Evolutionary conservation across 2,888 invertebrate species (phyloP).

Genomic region (Gibbula magus): DNA sequence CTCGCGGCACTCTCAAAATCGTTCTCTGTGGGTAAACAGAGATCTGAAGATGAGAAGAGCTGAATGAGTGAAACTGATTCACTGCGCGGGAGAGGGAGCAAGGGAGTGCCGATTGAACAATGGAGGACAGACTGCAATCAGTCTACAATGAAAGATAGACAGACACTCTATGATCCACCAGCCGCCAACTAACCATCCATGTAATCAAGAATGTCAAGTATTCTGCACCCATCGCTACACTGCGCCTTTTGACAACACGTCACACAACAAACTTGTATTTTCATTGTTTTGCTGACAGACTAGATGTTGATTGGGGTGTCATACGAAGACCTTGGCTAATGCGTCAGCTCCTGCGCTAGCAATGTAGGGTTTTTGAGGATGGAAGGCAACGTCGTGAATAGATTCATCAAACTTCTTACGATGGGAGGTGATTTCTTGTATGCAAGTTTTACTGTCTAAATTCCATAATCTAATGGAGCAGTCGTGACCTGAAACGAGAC

Average conservation of each 20-base stretch:
- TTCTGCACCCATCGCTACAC: neutral
- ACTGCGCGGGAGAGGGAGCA: neutral
- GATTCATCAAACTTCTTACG: conserved; percentile 99
- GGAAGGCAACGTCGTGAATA: conserved; percentile 99
- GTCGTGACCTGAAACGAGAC: conserved; percentile 77
- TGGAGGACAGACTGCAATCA: neutral
- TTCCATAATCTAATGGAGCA: conserved; percentile 80
- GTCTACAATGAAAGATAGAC: neutral
- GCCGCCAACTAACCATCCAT: neutral
- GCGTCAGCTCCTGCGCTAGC: conserved; percentile 99
- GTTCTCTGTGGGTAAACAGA: neutral
- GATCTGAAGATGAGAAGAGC: neutral
- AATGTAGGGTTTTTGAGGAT: conserved; percentile 97
- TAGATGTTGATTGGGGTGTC: conserved; percentile 46
- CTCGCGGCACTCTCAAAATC: too few relatives aligned
- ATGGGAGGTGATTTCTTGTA: conserved; percentile 99
- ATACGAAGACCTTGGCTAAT: conserved; percentile 94
- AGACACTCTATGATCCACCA: neutral
- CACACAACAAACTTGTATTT: conserved; percentile 1
- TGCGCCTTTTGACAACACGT: neutral
- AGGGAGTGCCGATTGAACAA: neutral
- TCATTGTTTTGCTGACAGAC: conserved; percentile 11
- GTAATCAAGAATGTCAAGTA: neutral
- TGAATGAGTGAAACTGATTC: neutral
- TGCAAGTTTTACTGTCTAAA: conserved; percentile 95